Percentiles rank a stretch among this genome's conserved stretches.
phyloP scores from a whole-genome alignment of 2,888 invertebrate species.

The Aphidoletes aphidimyza region DNA sequence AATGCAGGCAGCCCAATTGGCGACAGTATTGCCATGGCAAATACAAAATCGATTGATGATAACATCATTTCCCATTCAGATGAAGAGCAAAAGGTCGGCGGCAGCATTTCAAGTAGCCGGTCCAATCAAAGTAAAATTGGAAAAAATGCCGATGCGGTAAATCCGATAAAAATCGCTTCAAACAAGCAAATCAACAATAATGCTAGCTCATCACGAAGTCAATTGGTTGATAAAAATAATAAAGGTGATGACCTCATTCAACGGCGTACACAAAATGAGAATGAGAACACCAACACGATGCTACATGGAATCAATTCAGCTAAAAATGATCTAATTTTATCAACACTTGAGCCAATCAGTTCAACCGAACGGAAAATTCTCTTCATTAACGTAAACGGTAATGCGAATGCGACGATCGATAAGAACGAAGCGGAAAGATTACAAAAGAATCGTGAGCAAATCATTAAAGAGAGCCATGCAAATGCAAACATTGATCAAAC shows the following conservation, averaged over 20 bases:
- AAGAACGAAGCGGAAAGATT: slow-evolving; percentile 13
- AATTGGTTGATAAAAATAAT: slow-evolving; percentile 23
- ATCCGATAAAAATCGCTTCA: not conserved
- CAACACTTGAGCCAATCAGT: slow-evolving; percentile 6
- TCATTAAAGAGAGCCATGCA: slow-evolving; percentile 43
- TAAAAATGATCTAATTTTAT: slow-evolving; percentile 2
- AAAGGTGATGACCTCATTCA: not conserved
- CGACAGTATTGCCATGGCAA: not conserved
- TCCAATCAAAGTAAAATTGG: not conserved
- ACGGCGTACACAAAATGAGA: not conserved
- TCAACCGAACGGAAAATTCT: slow-evolving; percentile 40
- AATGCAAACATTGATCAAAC: not conserved
- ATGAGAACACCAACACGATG: not conserved
- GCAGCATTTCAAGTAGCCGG: slow-evolving; percentile 58
- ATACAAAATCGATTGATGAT: not conserved
- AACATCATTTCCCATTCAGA: slow-evolving; percentile 40
- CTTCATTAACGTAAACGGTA: slow-evolving; percentile 30
- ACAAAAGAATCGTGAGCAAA: slow-evolving; percentile 24
- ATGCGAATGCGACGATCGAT: slow-evolving; percentile 15
- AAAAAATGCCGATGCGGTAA: not conserved
- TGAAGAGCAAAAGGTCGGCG: slow-evolving; percentile 60
- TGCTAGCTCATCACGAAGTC: slow-evolving; percentile 16
- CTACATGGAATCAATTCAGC: slow-evolving; percentile 8
- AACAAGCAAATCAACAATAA: slow-evolving; percentile 35
- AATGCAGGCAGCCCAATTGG: not conserved